A percentile compares a stretch with the other conserved stretches of the same genome.
phyloP scores from a whole-genome alignment of 92 coral and sea anemone genomes.

The Umimayanthus kanabou region DNA sequence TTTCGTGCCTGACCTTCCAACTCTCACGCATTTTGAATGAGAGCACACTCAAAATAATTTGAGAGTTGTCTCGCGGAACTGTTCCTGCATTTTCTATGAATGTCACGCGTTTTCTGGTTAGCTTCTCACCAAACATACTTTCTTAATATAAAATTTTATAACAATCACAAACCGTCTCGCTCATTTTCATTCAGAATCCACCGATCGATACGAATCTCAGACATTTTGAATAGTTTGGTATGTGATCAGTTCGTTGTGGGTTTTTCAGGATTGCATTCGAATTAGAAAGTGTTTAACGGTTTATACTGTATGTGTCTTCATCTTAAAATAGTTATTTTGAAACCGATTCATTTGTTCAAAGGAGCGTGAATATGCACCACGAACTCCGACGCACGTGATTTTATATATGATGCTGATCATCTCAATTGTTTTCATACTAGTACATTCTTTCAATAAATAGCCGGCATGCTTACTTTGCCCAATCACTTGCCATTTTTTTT shows the following conservation, averaged over 20 bases:
- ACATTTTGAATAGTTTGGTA: conserved; percentile 23
- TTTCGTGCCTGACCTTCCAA: conserved; percentile 24
- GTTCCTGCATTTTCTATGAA: conserved; percentile 19
- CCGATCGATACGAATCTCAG: conserved; percentile 24
- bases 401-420: conserved; percentile 17
- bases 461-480: conserved; percentile 24
- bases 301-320: conserved; percentile 24
- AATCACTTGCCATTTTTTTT: conserved; percentile 30
- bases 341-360: conserved; percentile 22
- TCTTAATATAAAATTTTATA: conserved; percentile 23
- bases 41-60: conserved; percentile 29
- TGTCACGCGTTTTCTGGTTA: conserved; percentile 19
- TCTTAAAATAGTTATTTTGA: conserved; percentile 23
- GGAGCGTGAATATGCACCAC: conserved; percentile 18
- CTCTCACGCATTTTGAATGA: conserved; percentile 25
- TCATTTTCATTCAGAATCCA: conserved; percentile 23
- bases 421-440: conserved; percentile 24
- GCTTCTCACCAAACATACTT: conserved; percentile 24
- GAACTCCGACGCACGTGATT: conserved; percentile 20
- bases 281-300: conserved; percentile 21
- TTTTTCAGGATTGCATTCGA: conserved; percentile 17
- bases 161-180: conserved; percentile 26
- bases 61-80: conserved; percentile 23
- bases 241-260: conserved; percentile 21
- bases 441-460: conserved; percentile 23